These are phyloP conservation scores for Dinoponera quadriceps DNA, from an alignment of 1,140 invertebrate genomes.

Conservation along the genomic window DNA sequence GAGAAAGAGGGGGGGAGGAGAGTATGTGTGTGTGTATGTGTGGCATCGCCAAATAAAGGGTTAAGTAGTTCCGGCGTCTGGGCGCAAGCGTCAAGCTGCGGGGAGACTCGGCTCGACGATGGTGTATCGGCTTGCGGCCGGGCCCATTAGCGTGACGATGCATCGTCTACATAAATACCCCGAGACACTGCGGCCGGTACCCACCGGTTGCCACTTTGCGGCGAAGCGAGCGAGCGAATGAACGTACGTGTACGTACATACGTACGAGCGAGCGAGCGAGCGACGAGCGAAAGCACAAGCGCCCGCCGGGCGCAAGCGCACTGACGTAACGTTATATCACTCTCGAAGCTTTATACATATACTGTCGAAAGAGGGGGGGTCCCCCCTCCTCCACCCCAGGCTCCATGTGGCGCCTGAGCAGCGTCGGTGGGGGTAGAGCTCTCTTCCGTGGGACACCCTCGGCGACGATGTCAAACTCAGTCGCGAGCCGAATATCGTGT, in stretches of 20 bases:
- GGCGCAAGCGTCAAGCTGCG: neutral
- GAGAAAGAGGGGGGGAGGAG: too few species aligned
- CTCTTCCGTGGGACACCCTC: slow-evolving; percentile 68
- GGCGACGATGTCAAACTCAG: slow-evolving; percentile 72
- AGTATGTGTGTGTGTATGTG: too few species aligned
- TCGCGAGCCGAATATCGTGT: slow-evolving; percentile 72
- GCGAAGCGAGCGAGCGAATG: slow-evolving; percentile 44
- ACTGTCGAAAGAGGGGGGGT: slow-evolving; percentile 39
- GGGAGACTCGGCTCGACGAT: slow-evolving; percentile 9
- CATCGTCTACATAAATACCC: slow-evolving; percentile 75
- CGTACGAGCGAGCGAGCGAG: slow-evolving; percentile 31
- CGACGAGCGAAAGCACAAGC: slow-evolving; percentile 14
- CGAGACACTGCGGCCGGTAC: slow-evolving; percentile 64
- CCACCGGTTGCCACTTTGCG: slow-evolving; percentile 78
- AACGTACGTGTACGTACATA: neutral
- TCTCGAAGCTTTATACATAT: slow-evolving; percentile 63
- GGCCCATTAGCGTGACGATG: slow-evolving; percentile 65
- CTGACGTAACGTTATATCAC: slow-evolving; percentile 60
- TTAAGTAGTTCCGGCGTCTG: slow-evolving; percentile 51
- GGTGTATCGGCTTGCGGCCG: slow-evolving; percentile 43
- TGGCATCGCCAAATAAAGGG: slow-evolving; percentile 44
- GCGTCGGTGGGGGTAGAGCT: slow-evolving; percentile 63
- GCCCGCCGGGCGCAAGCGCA: slow-evolving; percentile 51
- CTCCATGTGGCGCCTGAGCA: slow-evolving; percentile 63
- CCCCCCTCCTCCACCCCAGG: slow-evolving; percentile 46